These are phyloP conservation scores for Acanthoscelides obtectus DNA, from an alignment of 2,888 invertebrate species.

Conservation along the genomic window DNA sequence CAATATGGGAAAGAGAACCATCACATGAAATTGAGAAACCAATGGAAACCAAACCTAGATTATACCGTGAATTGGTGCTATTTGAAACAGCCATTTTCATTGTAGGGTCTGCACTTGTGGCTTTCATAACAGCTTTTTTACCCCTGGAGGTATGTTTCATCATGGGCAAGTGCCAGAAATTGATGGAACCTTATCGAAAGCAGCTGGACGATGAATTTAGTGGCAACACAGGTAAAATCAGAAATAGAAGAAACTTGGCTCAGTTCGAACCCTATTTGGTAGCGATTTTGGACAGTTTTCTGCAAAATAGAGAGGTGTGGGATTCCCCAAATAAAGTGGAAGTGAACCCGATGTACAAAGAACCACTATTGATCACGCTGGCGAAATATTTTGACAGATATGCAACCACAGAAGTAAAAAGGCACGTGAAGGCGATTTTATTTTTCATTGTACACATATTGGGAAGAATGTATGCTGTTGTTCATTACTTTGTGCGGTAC, in stretches of 20 bases:
- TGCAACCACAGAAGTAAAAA: slow-evolving; percentile 14
- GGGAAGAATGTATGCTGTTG: slow-evolving; percentile 8
- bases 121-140: slow-evolving; percentile 5
- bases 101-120: slow-evolving; percentile 5
- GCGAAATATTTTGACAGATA: slow-evolving; percentile 19
- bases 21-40: neutral
- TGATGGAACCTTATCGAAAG: neutral
- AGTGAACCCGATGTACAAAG: slow-evolving; percentile 2
- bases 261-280: slow-evolving; percentile 13
- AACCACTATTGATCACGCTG: slow-evolving; percentile 12
- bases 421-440: slow-evolving; percentile 13
- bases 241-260: slow-evolving; percentile 12
- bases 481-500: neutral
- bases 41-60: neutral
- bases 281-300: slow-evolving; percentile 14
- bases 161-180: slow-evolving; percentile 6
- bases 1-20: neutral
- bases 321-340: slow-evolving; percentile 1
- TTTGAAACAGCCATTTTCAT: slow-evolving; percentile 3
- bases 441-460: slow-evolving; percentile 16
- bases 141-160: slow-evolving; percentile 6
- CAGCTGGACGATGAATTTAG: neutral
- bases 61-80: neutral
- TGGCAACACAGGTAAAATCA: slow-evolving; percentile 5
- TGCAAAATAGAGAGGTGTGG: slow-evolving; percentile 11